A percentile compares a stretch with the other conserved stretches of the same genome.
phyloP scores from a whole-genome alignment of 2,113 vertebrate genomes.

The Tachysurus vachellii region DNA sequence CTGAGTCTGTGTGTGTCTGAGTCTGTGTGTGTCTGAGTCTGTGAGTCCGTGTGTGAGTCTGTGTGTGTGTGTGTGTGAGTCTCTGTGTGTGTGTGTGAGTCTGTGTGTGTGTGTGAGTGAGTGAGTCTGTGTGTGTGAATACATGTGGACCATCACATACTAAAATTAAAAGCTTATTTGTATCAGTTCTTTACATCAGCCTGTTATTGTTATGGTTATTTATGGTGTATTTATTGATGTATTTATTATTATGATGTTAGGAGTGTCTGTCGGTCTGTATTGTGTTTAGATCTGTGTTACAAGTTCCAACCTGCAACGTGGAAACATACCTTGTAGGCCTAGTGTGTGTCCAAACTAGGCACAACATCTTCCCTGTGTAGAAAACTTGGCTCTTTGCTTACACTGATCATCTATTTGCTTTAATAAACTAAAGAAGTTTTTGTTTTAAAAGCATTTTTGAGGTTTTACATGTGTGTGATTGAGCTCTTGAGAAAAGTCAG shows the following conservation, averaged over 20 bases:
- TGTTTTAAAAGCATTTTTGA: background rate
- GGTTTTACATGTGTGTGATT: background rate
- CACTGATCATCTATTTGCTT: background rate
- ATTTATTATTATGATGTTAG: background rate
- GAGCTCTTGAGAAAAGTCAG: background rate
- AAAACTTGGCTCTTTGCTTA: background rate
- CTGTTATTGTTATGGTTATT: background rate
- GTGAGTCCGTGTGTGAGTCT: too few species aligned
- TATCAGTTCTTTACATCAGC: too few species aligned
- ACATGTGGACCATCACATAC: background rate
- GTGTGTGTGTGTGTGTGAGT: too few species aligned
- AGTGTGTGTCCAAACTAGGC: background rate
- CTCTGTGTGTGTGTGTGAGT: too few species aligned
- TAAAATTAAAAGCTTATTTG: background rate
- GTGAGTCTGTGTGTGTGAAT: too few species aligned
- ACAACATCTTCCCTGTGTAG: background rate
- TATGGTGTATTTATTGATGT: background rate
- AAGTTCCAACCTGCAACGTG: conserved; percentile 44
- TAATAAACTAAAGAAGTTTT: background rate
- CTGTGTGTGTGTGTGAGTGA: too few species aligned
- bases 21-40: too few species aligned
- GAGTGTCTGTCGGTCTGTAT: conserved; percentile 6
- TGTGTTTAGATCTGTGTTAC: conserved; percentile 32
- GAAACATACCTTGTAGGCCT: conserved; percentile 13
- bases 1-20: too few species aligned